Conservation (phyloP, 2,888 invertebrate species). For the Idaea dimidiata region DNA sequence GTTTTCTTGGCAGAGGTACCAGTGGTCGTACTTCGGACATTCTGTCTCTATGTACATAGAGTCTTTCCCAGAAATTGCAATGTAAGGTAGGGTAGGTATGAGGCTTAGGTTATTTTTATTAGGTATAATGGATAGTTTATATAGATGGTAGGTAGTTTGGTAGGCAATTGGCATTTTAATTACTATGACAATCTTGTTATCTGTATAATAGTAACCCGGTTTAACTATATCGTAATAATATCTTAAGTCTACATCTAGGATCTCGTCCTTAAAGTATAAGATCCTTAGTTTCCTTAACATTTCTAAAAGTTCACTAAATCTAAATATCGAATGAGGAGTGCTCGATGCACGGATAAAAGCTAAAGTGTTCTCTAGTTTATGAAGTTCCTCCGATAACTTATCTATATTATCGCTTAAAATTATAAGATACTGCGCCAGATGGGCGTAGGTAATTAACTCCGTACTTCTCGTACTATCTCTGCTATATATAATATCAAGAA, state of each 20-base stretch:
- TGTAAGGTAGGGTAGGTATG: constrained; percentile 18
- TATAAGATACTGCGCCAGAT: constrained; percentile 13
- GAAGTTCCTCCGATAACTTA: constrained; percentile 13
- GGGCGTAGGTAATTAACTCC: constrained; percentile 8
- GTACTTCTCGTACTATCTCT: neutral
- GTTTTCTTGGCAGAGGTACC: constrained; percentile 23
- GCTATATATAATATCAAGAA: neutral
- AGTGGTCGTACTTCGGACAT: constrained; percentile 13
- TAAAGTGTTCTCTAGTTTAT: constrained; percentile 21
- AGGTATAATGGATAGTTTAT: constrained; percentile 16
- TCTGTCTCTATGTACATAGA: constrained; percentile 25
- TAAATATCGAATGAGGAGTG: constrained; percentile 21
- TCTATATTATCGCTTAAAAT: constrained; percentile 19
- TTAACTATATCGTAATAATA: constrained; percentile 9
- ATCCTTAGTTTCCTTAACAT: constrained; percentile 17
- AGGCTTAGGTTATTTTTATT: constrained; percentile 17
- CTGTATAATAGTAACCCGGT: constrained; percentile 6
- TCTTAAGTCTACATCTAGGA: constrained; percentile 10
- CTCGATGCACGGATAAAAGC: constrained; percentile 24
- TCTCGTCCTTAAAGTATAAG: constrained; percentile 9
- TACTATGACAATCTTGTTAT: constrained; percentile 16
- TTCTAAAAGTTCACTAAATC: constrained; percentile 11
- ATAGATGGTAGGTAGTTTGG: constrained; percentile 9
- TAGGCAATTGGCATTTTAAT: constrained; percentile 14
- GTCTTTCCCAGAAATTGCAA: constrained; percentile 19